A percentile compares a stretch with the other conserved stretches of the same genome.
Conservation (phyloP, 1,140 invertebrate species). For the Ceratosolen solmsi region DNA sequence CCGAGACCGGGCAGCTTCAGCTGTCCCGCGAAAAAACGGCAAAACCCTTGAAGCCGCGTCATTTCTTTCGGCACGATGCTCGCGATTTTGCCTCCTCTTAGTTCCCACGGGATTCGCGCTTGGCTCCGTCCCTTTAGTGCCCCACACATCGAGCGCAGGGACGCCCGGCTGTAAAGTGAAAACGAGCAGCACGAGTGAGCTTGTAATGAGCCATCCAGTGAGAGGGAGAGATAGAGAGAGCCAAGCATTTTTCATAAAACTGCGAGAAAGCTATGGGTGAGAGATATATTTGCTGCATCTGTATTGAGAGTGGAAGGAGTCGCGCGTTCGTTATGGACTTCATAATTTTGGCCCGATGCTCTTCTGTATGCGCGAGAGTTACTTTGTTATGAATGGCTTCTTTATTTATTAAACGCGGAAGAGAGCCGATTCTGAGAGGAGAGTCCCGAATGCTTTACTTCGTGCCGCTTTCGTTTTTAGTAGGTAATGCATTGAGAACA, state of each 20-base stretch:
- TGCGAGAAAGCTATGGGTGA: neutral
- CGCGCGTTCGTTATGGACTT: conserved; percentile 28
- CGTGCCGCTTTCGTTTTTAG: neutral
- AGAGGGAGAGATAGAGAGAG: conserved; percentile 17
- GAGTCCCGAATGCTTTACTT: neutral
- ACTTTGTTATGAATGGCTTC: conserved; percentile 23
- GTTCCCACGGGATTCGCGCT: conserved; percentile 59
- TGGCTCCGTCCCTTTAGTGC: neutral
- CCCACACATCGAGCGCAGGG: neutral
- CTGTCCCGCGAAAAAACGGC: conserved; percentile 59
- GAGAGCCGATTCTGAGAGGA: neutral
- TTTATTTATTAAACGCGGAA: conserved; percentile 37
- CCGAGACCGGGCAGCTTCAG: conserved; percentile 45
- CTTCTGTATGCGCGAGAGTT: neutral
- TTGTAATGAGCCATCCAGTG: conserved; percentile 34
- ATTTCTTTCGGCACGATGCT: conserved; percentile 53
- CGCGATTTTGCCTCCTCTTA: conserved; percentile 53
- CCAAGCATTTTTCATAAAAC: neutral
- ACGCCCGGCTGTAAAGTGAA: conserved; percentile 26
- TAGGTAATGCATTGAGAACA: neutral
- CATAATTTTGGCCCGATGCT: neutral
- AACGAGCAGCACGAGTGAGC: conserved; percentile 29
- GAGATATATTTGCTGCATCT: neutral
- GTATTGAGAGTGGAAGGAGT: neutral
- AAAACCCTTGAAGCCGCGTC: conserved; percentile 59